These are phyloP conservation scores for Myotis planiceps DNA, from an alignment of 2,797 vertebrate species.

Conservation along the genomic window DNA sequence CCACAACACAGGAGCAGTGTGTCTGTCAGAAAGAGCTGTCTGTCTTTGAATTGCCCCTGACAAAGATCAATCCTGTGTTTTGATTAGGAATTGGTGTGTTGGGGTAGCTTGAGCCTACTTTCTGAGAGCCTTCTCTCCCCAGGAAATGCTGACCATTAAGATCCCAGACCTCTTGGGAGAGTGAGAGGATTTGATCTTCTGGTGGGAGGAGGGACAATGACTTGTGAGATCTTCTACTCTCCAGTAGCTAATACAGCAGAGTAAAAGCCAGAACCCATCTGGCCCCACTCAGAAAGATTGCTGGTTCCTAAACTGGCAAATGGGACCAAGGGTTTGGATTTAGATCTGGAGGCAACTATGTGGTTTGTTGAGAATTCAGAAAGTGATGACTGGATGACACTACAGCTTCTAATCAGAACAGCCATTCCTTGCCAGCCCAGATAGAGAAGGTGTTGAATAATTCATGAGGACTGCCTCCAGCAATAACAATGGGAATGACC, in stretches of 20 bases:
- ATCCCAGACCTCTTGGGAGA: background rate
- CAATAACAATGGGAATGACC: background rate
- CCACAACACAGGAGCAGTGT: background rate
- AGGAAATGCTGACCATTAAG: background rate
- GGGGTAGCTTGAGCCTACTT: background rate
- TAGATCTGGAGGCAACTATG: background rate
- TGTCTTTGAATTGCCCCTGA: background rate
- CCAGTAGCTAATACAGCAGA: background rate
- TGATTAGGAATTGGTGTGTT: background rate
- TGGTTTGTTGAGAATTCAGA: background rate
- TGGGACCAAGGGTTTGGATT: background rate
- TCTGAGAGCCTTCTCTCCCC: background rate
- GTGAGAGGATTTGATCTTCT: background rate
- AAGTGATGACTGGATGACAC: background rate
- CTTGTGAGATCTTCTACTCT: background rate
- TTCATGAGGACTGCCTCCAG: background rate
- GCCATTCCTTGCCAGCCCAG: background rate
- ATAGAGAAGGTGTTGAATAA: conserved; percentile 26
- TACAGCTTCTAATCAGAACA: background rate
- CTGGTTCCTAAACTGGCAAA: background rate
- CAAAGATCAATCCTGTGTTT: background rate
- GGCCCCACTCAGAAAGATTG: background rate
- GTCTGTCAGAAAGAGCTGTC: background rate
- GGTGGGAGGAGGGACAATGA: background rate
- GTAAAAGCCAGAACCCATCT: background rate